A percentile compares a stretch with the other conserved stretches of the same genome.
Evolutionary conservation across 1,140 invertebrate genomes (phyloP).

Genomic region (Nephila pilipes): DNA sequence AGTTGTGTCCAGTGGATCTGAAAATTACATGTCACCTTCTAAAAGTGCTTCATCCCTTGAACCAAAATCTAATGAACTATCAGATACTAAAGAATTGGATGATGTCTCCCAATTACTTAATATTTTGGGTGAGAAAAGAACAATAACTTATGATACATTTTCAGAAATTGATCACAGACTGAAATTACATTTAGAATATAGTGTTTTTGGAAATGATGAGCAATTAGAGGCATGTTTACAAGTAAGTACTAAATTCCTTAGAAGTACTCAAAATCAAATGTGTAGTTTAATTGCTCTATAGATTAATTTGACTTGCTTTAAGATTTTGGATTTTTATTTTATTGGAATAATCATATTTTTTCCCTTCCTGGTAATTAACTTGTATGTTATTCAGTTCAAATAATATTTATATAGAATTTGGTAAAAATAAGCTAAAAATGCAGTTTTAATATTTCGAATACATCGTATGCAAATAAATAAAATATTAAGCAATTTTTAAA

Average conservation of each 20-base stretch:
- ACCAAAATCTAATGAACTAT: not conserved
- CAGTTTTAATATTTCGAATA: no score
- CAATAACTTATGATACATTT: slow-evolving; percentile 78
- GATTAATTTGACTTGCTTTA: no score
- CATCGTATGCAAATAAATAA: no score
- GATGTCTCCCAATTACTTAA: not conserved
- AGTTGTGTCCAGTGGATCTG: slow-evolving; percentile 48
- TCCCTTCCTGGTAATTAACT: no score
- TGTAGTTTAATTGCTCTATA: no score
- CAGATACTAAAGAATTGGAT: slow-evolving; percentile 37
- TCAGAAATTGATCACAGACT: slow-evolving; percentile 79
- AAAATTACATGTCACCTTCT: slow-evolving; percentile 45
- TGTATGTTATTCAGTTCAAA: no score
- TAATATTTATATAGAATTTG: no score
- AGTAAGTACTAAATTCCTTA: slow-evolving; percentile 76
- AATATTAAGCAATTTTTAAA: no score
- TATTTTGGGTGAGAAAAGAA: slow-evolving; percentile 43
- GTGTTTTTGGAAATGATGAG: slow-evolving; percentile 79
- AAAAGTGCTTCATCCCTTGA: not conserved
- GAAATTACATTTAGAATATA: slow-evolving; percentile 80
- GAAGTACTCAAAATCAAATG: no score
- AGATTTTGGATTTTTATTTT: no score
- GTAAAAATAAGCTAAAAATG: no score
- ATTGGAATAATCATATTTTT: no score
- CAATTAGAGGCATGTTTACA: slow-evolving; percentile 79